Percentiles rank a stretch among this genome's conserved stretches.
phyloP scores from a whole-genome alignment of 2,888 invertebrate species.

The Chymomyza caudatula region DNA sequence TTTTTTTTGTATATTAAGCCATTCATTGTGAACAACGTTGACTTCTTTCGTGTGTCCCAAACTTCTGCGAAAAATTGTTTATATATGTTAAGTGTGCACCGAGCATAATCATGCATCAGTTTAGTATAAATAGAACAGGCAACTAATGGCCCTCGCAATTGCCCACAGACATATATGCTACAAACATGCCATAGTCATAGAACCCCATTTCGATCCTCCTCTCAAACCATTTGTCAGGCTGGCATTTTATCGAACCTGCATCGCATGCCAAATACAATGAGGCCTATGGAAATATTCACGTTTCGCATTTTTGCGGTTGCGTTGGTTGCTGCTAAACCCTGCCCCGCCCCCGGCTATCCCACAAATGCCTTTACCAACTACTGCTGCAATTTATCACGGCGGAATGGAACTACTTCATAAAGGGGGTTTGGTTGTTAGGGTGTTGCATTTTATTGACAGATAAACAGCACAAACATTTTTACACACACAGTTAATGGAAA shows the following conservation, averaged over 20 bases:
- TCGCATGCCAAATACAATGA: neutral
- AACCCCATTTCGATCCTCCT: neutral
- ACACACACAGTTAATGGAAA: neutral
- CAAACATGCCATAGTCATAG: neutral
- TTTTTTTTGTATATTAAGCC: no score
- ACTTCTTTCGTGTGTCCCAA: no score
- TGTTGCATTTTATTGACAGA: conserved; percentile 2
- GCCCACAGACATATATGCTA: neutral
- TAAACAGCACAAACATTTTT: neutral
- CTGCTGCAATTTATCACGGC: conserved; percentile 1
- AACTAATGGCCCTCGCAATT: neutral
- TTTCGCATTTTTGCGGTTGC: conserved; percentile 4
- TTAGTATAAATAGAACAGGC: neutral
- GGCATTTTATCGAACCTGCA: neutral
- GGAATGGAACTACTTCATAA: neutral
- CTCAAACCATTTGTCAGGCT: neutral
- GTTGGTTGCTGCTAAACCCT: neutral
- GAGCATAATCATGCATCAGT: neutral
- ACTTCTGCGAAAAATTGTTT: no score
- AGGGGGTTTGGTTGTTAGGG: neutral
- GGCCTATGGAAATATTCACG: neutral
- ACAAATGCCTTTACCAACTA: neutral
- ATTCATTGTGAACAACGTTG: no score
- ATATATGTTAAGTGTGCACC: no score
- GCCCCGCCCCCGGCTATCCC: neutral